These are phyloP conservation scores for Vireo griseus DNA, from an alignment of 2,797 vertebrate species.

Conservation along the genomic window DNA sequence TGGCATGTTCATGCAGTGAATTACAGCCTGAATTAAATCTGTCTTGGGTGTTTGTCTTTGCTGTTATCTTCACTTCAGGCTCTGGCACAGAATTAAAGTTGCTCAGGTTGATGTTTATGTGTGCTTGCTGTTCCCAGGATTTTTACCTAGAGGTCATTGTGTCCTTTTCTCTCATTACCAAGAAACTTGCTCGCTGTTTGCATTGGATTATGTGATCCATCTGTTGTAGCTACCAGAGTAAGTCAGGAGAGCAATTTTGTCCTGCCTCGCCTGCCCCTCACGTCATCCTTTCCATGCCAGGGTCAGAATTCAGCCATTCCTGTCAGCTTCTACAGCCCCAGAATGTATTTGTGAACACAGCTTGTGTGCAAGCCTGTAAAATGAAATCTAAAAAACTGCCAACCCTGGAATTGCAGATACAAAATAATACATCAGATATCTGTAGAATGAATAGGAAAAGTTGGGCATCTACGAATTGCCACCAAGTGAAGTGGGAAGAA, in stretches of 20 bases:
- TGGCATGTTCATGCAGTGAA: background rate
- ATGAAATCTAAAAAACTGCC: background rate
- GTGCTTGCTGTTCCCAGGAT: conserved; percentile 52
- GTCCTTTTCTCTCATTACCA: conserved; percentile 49
- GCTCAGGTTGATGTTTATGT: conserved; percentile 44
- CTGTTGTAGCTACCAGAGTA: conserved; percentile 35
- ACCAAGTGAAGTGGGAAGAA: background rate
- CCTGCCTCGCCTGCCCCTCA: background rate
- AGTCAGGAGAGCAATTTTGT: background rate
- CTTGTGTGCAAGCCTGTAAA: background rate
- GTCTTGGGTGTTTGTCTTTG: conserved; percentile 10
- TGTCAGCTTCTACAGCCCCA: background rate
- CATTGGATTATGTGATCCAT: conserved; percentile 14
- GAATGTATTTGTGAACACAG: background rate
- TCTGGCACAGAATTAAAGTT: conserved; percentile 3
- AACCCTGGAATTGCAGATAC: background rate
- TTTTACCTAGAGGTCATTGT: conserved; percentile 57
- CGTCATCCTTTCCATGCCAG: background rate
- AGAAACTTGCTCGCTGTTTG: conserved; percentile 6
- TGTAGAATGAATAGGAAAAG: background rate
- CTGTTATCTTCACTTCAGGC: conserved; percentile 6
- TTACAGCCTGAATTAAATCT: background rate
- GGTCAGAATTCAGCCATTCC: background rate
- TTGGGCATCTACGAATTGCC: background rate
- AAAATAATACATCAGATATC: background rate